Evolutionary conservation across 2,888 invertebrate species (phyloP).

Genomic region (Lasioglossum calceatum): DNA sequence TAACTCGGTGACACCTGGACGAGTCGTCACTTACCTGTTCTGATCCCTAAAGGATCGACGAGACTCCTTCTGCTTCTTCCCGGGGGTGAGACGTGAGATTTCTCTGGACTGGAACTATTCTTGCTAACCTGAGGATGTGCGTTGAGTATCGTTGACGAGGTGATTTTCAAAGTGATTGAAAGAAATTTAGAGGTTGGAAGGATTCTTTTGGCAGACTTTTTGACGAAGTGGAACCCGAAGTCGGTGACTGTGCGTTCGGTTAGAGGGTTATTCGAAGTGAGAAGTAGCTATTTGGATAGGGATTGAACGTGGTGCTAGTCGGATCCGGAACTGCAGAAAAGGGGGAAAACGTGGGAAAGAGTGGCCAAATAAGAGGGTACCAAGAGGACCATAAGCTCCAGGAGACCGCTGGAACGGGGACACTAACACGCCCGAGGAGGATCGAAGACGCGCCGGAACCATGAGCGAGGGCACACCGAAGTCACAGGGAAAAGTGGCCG

Average conservation of each 20-base stretch:
- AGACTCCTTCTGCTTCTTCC: not conserved
- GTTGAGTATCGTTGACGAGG: constrained; percentile 1
- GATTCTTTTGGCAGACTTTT: not conserved
- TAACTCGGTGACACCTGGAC: not conserved
- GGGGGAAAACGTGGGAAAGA: not conserved
- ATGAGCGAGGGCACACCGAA: constrained; percentile 79
- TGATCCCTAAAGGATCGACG: not conserved
- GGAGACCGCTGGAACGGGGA: constrained; percentile 50
- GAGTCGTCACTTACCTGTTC: not conserved
- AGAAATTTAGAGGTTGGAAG: not conserved
- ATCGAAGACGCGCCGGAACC: constrained; percentile 66
- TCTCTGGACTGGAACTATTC: not conserved
- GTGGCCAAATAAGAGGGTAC: constrained; percentile 25
- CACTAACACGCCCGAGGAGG: constrained; percentile 41
- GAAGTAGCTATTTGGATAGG: not conserved
- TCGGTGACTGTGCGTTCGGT: not conserved
- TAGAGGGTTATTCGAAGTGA: not conserved
- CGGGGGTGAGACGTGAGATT: not conserved
- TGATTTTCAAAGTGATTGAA: not conserved
- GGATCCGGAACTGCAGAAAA: not conserved
- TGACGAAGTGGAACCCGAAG: not conserved
- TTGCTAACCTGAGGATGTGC: not conserved
- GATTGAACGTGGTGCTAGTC: not conserved
- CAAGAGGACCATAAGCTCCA: constrained; percentile 28
- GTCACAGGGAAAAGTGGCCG: constrained; percentile 72